Conservation (phyloP, 2,888 invertebrate genomes). For the Tetragonula carbonaria region DNA sequence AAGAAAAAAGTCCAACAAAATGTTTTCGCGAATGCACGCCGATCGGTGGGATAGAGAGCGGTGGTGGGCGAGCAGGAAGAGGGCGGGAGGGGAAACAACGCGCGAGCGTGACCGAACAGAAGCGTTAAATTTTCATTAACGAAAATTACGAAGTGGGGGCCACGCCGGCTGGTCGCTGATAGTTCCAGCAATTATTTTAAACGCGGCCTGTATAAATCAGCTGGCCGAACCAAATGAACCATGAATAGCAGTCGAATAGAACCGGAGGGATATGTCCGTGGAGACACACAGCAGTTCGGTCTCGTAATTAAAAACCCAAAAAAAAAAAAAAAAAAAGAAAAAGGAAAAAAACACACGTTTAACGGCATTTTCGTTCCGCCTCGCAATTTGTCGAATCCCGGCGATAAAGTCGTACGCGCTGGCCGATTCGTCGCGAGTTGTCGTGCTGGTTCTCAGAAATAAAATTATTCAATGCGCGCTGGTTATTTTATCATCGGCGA, state of each 20-base stretch:
- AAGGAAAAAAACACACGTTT: slow-evolving; percentile 20
- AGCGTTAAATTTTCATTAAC: slow-evolving; percentile 77
- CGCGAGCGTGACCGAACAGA: slow-evolving; percentile 43
- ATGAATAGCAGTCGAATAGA: slow-evolving; percentile 57
- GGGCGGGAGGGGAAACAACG: slow-evolving; percentile 16
- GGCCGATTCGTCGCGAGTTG: slow-evolving; percentile 12
- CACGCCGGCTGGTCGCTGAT: slow-evolving; percentile 50
- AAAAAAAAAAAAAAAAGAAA: slow-evolving; percentile 21
- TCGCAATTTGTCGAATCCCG: slow-evolving; percentile 28
- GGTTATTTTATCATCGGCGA: neutral
- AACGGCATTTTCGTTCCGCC: slow-evolving; percentile 33
- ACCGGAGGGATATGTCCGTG: slow-evolving; percentile 22
- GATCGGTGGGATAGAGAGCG: neutral
- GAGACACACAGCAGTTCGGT: slow-evolving; percentile 15
- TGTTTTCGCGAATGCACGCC: slow-evolving; percentile 8
- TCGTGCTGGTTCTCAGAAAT: neutral
- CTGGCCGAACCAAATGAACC: slow-evolving; percentile 67
- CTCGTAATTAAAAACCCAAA: slow-evolving; percentile 66
- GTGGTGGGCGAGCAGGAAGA: neutral
- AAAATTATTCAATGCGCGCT: neutral
- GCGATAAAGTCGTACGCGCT: slow-evolving; percentile 40
- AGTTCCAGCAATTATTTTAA: slow-evolving; percentile 75
- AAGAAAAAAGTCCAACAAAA: neutral
- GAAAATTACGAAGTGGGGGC: slow-evolving; percentile 72
- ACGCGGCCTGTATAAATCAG: slow-evolving; percentile 75